Evolutionary conservation across 2,113 vertebrate species (phyloP), one percentile per base, ranked within the genome.

Genomic region (Sigmodon hispidus): DNA sequence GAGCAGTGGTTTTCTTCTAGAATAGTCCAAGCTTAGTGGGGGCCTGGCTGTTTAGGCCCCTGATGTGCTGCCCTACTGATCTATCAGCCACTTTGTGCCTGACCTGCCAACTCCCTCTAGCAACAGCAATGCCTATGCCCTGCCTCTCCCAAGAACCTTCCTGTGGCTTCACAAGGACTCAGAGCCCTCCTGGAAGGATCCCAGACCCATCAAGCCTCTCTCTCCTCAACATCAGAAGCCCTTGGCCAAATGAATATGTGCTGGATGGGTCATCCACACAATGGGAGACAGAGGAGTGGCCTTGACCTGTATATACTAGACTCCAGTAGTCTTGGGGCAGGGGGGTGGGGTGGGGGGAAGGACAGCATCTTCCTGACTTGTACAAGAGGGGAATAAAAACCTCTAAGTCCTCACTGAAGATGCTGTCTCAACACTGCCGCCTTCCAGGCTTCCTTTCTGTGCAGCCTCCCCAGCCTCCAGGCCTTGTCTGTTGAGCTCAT

Each of bases 231-330:
- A 24, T 48, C 1, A 29, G n/a, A 21, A 63, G 24, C 36, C 31
- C 9, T 19, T 0, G 57, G 9, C 8, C 79, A 2, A 3, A 55
- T 1, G 45, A 19, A 9, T 19, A 45, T 52, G 26, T 1, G 34
- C 15, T 43, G 26, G 15, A n/a, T 17, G 29, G 31, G 40, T 5
- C 29, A 17, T 45, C 75, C 0, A 0, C 4, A 40, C 3, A 7
- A n/a, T 2, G 4, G 7, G 63, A 69, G 73, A 16, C 13, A 1
- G 6, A 3, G 50, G n/a, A 61, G 86, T 11, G 52, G 6, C 31
- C 89, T 29, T 57, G 63, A 61, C 31, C 89, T 79, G 72, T 40
- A 48, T 11, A 55, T 81, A 61, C 24, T 45, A 11, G 75, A 45
- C 48, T 34, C 70, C 73, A 72, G 69, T 8, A 76, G 57, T 67